A percentile compares a stretch with the other conserved stretches of the same genome.
Evolutionary conservation across 2,113 vertebrate genomes (phyloP).

Genomic region (Poecile atricapillus): DNA sequence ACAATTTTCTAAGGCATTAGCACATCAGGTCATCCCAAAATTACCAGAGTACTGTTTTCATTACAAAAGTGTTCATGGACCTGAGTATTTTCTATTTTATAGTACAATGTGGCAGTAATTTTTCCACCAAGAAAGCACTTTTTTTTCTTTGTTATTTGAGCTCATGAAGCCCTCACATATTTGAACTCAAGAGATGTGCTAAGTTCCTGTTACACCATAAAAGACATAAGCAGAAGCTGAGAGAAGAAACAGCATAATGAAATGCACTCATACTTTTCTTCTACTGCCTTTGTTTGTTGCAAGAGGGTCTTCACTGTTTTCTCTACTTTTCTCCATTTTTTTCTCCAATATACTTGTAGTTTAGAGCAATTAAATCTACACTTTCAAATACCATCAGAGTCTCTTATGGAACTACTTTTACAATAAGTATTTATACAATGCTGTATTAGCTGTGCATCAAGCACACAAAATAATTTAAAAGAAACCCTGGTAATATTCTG

Average conservation of each 20-base stretch:
- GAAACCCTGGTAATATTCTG: neutral
- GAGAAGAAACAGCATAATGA: neutral
- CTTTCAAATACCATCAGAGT: neutral
- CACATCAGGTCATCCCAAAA: neutral
- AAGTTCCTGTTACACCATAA: neutral
- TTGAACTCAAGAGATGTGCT: neutral
- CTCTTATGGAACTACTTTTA: neutral
- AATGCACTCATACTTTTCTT: neutral
- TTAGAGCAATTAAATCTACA: neutral
- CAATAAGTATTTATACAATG: neutral
- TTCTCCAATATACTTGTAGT: neutral
- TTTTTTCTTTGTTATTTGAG: neutral
- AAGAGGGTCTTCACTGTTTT: neutral
- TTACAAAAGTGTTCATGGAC: neutral
- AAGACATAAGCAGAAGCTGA: neutral
- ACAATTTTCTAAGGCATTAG: neutral
- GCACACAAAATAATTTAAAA: neutral
- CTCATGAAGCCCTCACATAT: neutral
- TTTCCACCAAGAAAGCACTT: neutral
- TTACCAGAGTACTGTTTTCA: neutral
- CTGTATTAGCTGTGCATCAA: neutral
- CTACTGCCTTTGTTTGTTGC: neutral
- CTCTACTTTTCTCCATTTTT: neutral
- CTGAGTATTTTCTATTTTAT: neutral
- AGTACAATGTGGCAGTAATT: neutral